Evolutionary conservation across 2,797 vertebrate genomes (phyloP), one percentile per base, ranked within the genome.

Genomic region (Zalophus californianus): DNA sequence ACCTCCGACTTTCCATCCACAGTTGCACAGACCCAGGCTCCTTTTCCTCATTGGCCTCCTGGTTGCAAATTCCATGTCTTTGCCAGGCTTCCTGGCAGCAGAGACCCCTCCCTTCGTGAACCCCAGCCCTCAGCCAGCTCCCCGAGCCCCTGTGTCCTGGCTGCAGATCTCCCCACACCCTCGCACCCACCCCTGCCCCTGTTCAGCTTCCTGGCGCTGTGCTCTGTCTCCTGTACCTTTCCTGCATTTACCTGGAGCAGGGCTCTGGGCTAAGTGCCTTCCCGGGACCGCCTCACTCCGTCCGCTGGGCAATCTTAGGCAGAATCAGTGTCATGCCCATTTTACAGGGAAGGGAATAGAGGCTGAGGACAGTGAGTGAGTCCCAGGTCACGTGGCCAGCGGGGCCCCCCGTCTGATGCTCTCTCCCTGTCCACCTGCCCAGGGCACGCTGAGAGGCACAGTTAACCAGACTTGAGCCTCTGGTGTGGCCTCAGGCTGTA

Each of bases 241-340:
- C 62, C 32, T 66, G 64, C 32, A 8, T n/a, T 66, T n/a, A n/a
- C 32, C 64, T 3, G 7, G 32, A n/a, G 7, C 32, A 18, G 64
- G 1, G 54, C 66, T 64, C 35, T 44, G 1, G 12, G 60, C 72
- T 4, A 6, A 13, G 32, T 4, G 52, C 25, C 25, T 20, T 38
- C 64, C 2, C 1, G 16, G 50, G 66, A 56, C 54, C 10, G 21
- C 2, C 20, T 32, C 72, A 2, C 8, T 23, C 1, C 0, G 10
- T 5, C n/a, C 9, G 41, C 11, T 6, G 25, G 21, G 93, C 44
- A 18, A 1, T 25, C 75, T 72, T 41, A 1, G 48, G 58, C 35
- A 5, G n/a, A 1, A 7, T 3, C 16, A 0, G 20, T 2, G 3
- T 5, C 29, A 0, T 23, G 10, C 52, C 84, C 41, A 12, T 18